Base-by-base conservation (phyloP, 2,888 invertebrate genomes). In the Acrocyrtus sp. region DNA sequence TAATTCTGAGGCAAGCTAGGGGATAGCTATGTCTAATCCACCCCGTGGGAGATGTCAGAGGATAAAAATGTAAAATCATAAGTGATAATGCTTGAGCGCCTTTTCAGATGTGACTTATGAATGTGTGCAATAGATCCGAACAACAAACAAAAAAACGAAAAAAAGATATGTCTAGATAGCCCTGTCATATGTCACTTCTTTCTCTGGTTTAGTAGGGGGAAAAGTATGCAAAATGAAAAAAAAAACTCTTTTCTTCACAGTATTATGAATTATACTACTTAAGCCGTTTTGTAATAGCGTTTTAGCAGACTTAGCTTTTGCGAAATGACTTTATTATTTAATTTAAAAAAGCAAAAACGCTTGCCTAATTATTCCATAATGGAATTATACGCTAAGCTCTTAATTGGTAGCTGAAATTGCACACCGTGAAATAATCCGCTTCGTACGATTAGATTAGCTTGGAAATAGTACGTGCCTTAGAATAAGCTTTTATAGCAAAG, bases 21-120 rank as follows among this genome's bases (percentile, higher is more conserved):
- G 50, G 56, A 57, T 61, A 50, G 41, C 39, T 62, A 63, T 70
- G 57, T 70, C 70, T 70, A 63, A 57, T 70, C 39, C 48, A 50
- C 70, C 70, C 72, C 43, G 22, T 72, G 72, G 63, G 72, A 72
- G 65, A 72, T 72, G 72, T 72, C 72, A 72, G 72, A 65, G 34
- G 26, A 27, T 8, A 27, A 27, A 53, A 56, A 72, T 58, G 72
- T 65, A 72, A 65, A 65, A 45, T 57, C 65, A 65, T 45, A 65
- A 63, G 68, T 68, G 50, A 58, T 12, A 34, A 12, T 8, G 12
- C 34, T 34, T 34, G 5, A 8, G 34, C 34, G 65, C 53, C 53
- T 69, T 58, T 72, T n/a, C n/a, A n/a, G n/a, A n/a, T 61, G 72
- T 72, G 72, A 65, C 72, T 72, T 72, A 65, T 65, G 72, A 72